These are phyloP conservation scores for Pelobates cultripes DNA, from an alignment of 2,797 vertebrate genomes.

Conservation along the genomic window DNA sequence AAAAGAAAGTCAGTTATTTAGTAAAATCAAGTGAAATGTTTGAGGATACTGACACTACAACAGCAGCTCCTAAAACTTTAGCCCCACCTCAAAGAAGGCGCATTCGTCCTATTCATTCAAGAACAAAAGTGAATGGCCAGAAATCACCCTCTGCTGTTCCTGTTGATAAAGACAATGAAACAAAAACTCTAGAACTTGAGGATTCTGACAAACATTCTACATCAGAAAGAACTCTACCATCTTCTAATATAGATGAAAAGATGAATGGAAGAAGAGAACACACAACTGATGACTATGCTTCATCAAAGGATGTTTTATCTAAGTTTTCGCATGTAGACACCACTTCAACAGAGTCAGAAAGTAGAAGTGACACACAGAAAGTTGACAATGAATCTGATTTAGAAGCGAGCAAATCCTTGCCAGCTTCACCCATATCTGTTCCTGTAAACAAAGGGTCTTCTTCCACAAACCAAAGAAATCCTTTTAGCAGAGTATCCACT, in stretches of 20 bases:
- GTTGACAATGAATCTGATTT: conserved; percentile 11
- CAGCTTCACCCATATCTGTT: neutral
- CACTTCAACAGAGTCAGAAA: conserved; percentile 54
- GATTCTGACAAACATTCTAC: conserved; percentile 29
- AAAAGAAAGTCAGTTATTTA: conserved; percentile 54
- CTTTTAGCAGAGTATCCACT: neutral
- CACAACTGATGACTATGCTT: neutral
- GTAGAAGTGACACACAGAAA: neutral
- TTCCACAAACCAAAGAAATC: neutral
- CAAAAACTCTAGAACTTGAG: conserved; percentile 58
- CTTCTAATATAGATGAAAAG: conserved; percentile 56
- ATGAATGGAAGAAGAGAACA: conserved; percentile 41
- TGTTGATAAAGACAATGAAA: conserved; percentile 61
- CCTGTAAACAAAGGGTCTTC: conserved; percentile 2
- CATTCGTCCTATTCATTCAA: conserved; percentile 62
- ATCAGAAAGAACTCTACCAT: conserved; percentile 32
- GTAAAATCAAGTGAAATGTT: conserved; percentile 67
- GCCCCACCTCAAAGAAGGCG: conserved; percentile 60
- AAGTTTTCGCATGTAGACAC: conserved; percentile 58
- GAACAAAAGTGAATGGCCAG: conserved; percentile 55
- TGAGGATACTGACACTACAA: conserved; percentile 61
- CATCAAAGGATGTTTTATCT: conserved; percentile 28
- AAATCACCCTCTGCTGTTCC: conserved; percentile 46
- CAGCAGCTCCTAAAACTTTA: conserved; percentile 55
- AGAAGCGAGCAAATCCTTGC: neutral